Percentiles rank a stretch among this genome's conserved stretches.
These are phyloP conservation scores for Hyaena hyaena DNA, from an alignment of 2,113 vertebrate genomes.

Conservation along the genomic window DNA sequence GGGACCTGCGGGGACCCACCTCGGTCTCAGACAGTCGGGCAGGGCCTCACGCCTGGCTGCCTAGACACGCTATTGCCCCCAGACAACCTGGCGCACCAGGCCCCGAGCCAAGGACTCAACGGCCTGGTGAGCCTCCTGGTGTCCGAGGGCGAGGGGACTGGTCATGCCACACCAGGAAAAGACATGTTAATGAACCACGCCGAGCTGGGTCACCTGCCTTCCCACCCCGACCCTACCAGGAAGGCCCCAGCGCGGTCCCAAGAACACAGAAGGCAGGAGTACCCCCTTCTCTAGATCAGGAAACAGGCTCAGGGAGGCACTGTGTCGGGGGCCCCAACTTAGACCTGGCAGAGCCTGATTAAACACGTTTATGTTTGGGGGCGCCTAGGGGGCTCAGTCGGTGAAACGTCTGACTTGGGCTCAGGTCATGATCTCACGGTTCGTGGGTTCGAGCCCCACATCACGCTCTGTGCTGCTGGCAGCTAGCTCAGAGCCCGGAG, in stretches of 20 bases:
- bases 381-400: no score
- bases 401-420: no score
- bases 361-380: neutral
- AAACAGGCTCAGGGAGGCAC: neutral
- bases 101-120: neutral
- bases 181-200: neutral
- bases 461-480: no score
- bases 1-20: fast-evolving
- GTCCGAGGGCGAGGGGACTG: neutral
- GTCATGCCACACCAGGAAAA: neutral
- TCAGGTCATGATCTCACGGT: no score
- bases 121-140: neutral
- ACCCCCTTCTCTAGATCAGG: neutral
- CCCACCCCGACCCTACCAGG: neutral
- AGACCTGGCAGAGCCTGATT: neutral
- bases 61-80: neutral
- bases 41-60: neutral
- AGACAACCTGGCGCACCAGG: fast-evolving
- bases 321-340: neutral
- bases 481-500: no score
- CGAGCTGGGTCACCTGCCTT: neutral
- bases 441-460: no score
- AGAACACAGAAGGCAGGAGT: neutral
- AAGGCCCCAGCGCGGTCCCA: neutral
- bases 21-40: neutral